Evolutionary conservation across 53 echinoderm and acorn worm genomes (phyloP), one percentile per base, ranked within the genome.

Genomic region (Arbacia lixula): DNA sequence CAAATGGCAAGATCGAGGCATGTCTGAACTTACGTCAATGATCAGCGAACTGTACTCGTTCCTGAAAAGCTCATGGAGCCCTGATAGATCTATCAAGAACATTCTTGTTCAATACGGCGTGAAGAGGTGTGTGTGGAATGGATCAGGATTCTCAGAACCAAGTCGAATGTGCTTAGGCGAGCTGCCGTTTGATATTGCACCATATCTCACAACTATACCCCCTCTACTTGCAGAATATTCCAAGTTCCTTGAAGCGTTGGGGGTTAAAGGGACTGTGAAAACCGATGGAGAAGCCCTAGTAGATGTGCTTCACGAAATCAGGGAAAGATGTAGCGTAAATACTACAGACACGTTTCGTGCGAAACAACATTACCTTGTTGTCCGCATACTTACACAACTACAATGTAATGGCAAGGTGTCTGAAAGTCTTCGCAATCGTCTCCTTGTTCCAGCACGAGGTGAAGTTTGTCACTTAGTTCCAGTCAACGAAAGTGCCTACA

Each of bases 91-190:
- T 3, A 5, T 30, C n/a, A 52, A 10, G 2, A 10, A 46, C 17
- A 0, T 3, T 14, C 46, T n/a, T n/a, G n/a, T n/a, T n/a, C n/a
- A n/a, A n/a, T n/a, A n/a, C n/a, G n/a, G n/a, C n/a, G 30, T 55
- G 53, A 5, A 35, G 6, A 29, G 57, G 9, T 87, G 87, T 76
- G 53, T 93, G 34, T 93, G 93, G 93, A 77, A 93, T 76, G 93
- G 93, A 0, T 60, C 27, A 53, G 85, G 87, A 12, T 93, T 93
- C 51, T 68, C 78, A 3, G 56, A 75, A 30, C 84, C 92, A 10
- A 39, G 72, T 21, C 86, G 84, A 22, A 84, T 93, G 60, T 79
- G 90, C 32, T 43, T 35, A n/a, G 51, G 81, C n/a, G 55, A 72
- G 2, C 72, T 71, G 3, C 46, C 52, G 0, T 56, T 90, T 22